Conservation (phyloP, 2,113 vertebrate genomes). For the Microtus ochrogaster region DNA sequence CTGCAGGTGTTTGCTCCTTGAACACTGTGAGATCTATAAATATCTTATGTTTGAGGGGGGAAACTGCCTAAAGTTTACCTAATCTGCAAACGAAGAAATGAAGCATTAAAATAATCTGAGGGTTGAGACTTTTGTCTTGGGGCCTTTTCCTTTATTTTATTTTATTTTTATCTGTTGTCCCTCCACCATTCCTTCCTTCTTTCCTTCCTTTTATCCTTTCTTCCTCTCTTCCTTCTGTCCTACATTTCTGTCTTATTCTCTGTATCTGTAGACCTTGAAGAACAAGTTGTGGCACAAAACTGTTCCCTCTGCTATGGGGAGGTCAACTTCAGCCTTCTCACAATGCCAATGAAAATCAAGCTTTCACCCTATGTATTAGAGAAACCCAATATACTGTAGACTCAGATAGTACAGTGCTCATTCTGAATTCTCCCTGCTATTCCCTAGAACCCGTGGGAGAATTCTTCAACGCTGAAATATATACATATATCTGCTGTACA, state of each 20-base stretch:
- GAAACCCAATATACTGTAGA: background rate
- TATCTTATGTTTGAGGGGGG: constrained; percentile 25
- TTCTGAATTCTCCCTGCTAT: background rate
- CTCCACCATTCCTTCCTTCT: background rate
- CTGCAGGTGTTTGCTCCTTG: constrained; percentile 28
- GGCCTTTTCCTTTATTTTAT: background rate
- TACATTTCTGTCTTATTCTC: background rate
- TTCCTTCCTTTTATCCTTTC: no score
- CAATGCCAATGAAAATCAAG: background rate
- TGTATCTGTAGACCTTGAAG: background rate
- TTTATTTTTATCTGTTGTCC: background rate
- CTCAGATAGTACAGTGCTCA: background rate
- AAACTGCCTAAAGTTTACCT: background rate
- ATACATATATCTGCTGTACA: no score
- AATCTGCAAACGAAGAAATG: background rate
- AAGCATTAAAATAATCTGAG: background rate
- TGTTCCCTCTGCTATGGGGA: background rate
- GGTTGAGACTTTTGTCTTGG: background rate
- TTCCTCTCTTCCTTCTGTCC: background rate
- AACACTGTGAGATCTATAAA: constrained; percentile 3
- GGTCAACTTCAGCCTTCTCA: background rate
- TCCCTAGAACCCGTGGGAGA: background rate
- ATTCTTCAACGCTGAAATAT: background rate
- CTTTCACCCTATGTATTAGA: background rate
- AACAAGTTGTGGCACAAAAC: background rate